A percentile compares a stretch with the other conserved stretches of the same genome.
phyloP scores from a whole-genome alignment of 2,797 vertebrate species.

The Galaxias olidus region DNA sequence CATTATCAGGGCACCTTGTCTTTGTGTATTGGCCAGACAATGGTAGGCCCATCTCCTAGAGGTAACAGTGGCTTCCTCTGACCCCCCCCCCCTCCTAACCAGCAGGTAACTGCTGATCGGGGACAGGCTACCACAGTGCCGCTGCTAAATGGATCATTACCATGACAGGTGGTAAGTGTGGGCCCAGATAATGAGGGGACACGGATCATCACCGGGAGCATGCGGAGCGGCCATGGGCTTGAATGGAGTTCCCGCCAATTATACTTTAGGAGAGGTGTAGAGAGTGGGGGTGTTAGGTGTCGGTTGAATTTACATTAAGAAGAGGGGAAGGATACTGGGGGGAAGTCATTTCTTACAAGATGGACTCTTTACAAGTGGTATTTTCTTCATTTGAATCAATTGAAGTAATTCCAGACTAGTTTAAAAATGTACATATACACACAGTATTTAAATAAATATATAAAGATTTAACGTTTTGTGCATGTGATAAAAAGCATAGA shows the following conservation, averaged over 20 bases:
- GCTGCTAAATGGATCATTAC: constrained; percentile 76
- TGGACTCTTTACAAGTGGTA: too few relatives aligned
- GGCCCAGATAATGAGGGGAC: constrained; percentile 63
- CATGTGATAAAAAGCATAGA: too few relatives aligned
- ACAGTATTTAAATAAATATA: too few relatives aligned
- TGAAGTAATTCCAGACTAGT: too few relatives aligned
- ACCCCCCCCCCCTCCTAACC: constrained; percentile 54
- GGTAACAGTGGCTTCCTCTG: constrained; percentile 72
- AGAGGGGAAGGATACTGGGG: too few relatives aligned
- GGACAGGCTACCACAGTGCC: constrained; percentile 61
- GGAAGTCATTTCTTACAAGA: too few relatives aligned
- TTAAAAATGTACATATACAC: too few relatives aligned
- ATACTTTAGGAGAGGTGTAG: constrained; percentile 2
- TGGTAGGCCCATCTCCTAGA: constrained; percentile 51
- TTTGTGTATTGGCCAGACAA: constrained; percentile 80
- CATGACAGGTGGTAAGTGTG: constrained; percentile 65
- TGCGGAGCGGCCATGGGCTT: constrained; percentile 29
- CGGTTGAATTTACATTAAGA: neutral
- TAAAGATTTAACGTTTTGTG: too few relatives aligned
- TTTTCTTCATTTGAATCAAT: too few relatives aligned
- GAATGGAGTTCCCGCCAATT: constrained; percentile 16
- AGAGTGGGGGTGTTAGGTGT: neutral
- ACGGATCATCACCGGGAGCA: constrained; percentile 46
- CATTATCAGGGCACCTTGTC: constrained; percentile 65
- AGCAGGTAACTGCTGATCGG: constrained; percentile 50